These are phyloP conservation scores for Sialis lutaria DNA, from an alignment of 2,888 invertebrate genomes.

Conservation along the genomic window DNA sequence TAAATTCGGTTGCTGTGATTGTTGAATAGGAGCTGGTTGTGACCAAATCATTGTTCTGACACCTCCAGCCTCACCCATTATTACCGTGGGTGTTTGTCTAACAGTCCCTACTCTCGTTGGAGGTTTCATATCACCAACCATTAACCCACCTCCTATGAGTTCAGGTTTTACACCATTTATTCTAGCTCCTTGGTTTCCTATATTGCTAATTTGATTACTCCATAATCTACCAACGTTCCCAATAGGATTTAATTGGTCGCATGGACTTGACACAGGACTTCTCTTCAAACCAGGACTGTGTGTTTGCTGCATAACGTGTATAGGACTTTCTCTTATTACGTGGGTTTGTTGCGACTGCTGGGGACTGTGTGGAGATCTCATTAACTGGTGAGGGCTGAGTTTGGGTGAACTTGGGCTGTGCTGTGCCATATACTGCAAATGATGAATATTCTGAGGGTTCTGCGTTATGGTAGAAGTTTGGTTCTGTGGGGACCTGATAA, in stretches of 20 bases:
- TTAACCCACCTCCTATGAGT: slow-evolving; percentile 43
- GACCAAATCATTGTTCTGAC: slow-evolving; percentile 59
- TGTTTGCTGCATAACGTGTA: slow-evolving; percentile 3
- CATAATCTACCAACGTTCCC: no score
- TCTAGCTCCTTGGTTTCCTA: slow-evolving; percentile 23
- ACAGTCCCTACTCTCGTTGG: slow-evolving; percentile 19
- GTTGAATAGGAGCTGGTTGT: slow-evolving; percentile 26
- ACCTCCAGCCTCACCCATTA: slow-evolving; percentile 86
- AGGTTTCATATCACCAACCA: slow-evolving; percentile 16
- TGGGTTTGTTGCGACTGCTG: slow-evolving; percentile 8
- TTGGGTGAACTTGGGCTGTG: slow-evolving; percentile 19
- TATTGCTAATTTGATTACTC: no score
- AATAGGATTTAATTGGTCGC: no score
- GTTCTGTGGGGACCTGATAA: slow-evolving; percentile 4
- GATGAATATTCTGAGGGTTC: slow-evolving; percentile 12
- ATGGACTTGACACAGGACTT: background rate
- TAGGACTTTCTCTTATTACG: background rate
- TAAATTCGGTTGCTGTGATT: slow-evolving; percentile 24
- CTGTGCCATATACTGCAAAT: slow-evolving; percentile 18
- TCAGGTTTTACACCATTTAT: slow-evolving; percentile 72
- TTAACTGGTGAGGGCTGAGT: slow-evolving; percentile 11
- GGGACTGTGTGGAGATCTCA: background rate
- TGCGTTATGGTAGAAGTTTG: background rate
- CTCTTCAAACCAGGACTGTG: slow-evolving; percentile 4
- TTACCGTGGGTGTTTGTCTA: slow-evolving; percentile 64